Conservation (phyloP, 2,113 vertebrate genomes). For the Varanus salvator region DNA sequence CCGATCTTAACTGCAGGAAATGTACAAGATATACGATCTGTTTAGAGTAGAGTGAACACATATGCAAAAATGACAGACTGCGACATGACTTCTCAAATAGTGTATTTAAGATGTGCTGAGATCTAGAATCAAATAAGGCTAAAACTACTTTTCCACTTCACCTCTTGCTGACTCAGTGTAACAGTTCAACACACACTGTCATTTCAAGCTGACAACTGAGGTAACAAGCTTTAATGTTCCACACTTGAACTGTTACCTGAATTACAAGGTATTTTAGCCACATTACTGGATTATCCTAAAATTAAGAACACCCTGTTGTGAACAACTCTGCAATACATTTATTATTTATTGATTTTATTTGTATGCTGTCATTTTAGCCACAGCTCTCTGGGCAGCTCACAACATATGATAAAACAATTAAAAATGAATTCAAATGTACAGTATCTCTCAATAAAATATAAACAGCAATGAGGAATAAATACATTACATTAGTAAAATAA, state of each 20-base stretch:
- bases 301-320: background rate
- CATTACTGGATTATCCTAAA: background rate
- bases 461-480: too few relatives aligned
- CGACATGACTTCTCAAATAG: too few relatives aligned
- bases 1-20: background rate
- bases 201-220: background rate
- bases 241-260: background rate
- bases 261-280: background rate
- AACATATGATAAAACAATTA: too few relatives aligned
- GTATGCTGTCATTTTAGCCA: too few relatives aligned
- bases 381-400: too few relatives aligned
- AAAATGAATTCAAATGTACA: too few relatives aligned
- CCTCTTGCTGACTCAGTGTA: background rate
- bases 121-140: background rate
- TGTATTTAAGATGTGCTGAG: too few relatives aligned
- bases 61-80: background rate
- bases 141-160: background rate
- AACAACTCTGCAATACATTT: background rate
- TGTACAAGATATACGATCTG: background rate
- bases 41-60: background rate
- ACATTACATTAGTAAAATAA: too few relatives aligned
- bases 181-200: background rate
- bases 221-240: background rate
- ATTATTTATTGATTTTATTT: background rate
- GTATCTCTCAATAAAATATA: too few relatives aligned